Evolutionary conservation across 1,140 invertebrate genomes (phyloP).

Genomic region (Tribolium castaneum): DNA sequence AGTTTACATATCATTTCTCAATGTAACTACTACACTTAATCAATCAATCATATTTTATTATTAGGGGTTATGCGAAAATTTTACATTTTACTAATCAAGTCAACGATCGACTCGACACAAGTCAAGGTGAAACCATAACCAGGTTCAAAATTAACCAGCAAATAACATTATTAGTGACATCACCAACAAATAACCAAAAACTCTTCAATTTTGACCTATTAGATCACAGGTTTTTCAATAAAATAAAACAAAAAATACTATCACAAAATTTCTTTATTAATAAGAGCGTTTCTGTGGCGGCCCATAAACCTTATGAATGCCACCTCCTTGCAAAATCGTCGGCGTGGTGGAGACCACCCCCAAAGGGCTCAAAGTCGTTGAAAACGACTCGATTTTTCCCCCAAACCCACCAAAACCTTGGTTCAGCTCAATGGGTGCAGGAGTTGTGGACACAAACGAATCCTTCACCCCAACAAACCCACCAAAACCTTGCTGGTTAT

Average conservation of each 20-base stretch:
- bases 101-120: not conserved
- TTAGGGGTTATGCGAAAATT: no score
- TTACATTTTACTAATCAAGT: not conserved
- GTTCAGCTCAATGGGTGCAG: not conserved
- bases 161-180: no score
- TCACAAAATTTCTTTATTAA: not conserved
- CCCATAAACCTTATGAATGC: not conserved
- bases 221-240: not conserved
- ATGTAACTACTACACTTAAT: no score
- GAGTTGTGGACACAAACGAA: not conserved
- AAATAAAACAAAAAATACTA: not conserved
- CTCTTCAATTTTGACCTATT: not conserved
- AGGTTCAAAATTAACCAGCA: not conserved
- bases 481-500: not conserved
- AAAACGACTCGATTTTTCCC: not conserved
- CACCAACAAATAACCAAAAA: no score
- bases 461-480: not conserved
- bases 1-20: not conserved
- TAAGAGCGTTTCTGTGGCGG: not conserved
- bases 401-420: not conserved
- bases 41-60: no score
- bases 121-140: not conserved
- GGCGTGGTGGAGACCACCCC: not conserved
- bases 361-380: not conserved
- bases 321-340: not conserved